A percentile compares a stretch with the other conserved stretches of the same genome.
Evolutionary conservation across 2,888 invertebrate genomes (phyloP).

Genomic region (Agrilus biguttatus): DNA sequence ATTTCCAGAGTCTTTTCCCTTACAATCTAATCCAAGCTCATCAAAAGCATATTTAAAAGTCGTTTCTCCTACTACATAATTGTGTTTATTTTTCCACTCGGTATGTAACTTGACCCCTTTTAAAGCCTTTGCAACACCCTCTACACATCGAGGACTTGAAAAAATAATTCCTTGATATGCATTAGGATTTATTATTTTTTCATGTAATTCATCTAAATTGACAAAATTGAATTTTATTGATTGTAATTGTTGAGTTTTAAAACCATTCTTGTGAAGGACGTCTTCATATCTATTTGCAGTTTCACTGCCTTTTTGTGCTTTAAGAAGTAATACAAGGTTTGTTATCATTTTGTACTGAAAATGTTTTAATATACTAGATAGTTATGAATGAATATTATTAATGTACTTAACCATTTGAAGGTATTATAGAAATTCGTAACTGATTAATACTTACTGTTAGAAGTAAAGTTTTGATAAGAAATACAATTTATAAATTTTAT

Average conservation of each 20-base stretch:
- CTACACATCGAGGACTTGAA: slow-evolving; percentile 41
- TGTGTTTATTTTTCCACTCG: slow-evolving; percentile 32
- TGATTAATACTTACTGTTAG: too few species aligned
- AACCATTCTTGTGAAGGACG: slow-evolving; percentile 30
- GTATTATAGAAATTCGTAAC: too few species aligned
- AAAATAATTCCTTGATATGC: slow-evolving; percentile 37
- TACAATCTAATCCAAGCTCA: slow-evolving; percentile 32
- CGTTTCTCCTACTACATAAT: slow-evolving; percentile 40
- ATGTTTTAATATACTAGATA: too few species aligned
- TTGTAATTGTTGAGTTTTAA: slow-evolving; percentile 33
- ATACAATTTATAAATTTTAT: too few species aligned
- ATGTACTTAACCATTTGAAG: too few species aligned
- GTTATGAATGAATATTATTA: too few species aligned
- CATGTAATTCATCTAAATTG: slow-evolving; percentile 30
- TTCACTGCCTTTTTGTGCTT: slow-evolving; percentile 20
- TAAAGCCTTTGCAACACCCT: slow-evolving; percentile 31
- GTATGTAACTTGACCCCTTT: slow-evolving; percentile 12
- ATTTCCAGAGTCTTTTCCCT: slow-evolving; percentile 40
- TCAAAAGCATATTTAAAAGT: slow-evolving; percentile 33
- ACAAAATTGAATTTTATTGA: slow-evolving; percentile 37
- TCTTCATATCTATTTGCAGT: slow-evolving; percentile 32
- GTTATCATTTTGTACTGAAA: slow-evolving; percentile 10
- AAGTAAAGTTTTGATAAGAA: too few species aligned
- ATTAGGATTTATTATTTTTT: slow-evolving; percentile 30
- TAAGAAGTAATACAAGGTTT: slow-evolving; percentile 23